Base-by-base conservation (phyloP, 1,140 invertebrate species). In the Gryon sp. region DNA sequence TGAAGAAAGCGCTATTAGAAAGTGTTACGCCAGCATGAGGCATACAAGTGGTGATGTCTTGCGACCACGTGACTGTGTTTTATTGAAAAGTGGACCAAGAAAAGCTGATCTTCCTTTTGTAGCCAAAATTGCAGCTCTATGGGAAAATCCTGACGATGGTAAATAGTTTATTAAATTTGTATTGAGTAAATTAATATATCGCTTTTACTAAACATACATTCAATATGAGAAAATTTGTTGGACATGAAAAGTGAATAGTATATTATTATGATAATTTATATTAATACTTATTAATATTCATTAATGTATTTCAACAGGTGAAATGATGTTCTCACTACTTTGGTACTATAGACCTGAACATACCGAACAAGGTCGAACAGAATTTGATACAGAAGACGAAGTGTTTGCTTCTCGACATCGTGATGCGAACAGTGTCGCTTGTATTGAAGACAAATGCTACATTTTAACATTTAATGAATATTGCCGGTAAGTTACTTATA, bases 331-430 rank as follows among this genome's bases (percentile, higher is more conserved):
- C 90, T 97, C 96, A 0, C 89, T 99, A 46, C 88, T 98, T 41
- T 99, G 98, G 98, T 99, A 98, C 90, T 99, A 99, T 89, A 92
- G 97, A 80, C 97, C 97, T 0, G 97, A 99, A 89, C 97, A 99
- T 88, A 98, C 96, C 0, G 97, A 99, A 79, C 92, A 93, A 80
- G 96, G 96, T 1, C 90, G 95, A 4, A 91, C 92, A 73, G 89
- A 92, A 14, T 91, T 91, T 14, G 95, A 98, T 87, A 92, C 94
- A 79, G 92, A 93, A 2, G 95, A 97, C 82, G 97, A 99, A 89
- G 94, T 99, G 34, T 99, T 98, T 89, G 97, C 97, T 16, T 98
- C 97, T 1, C 93, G 96, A 52, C 97, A 99, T 89, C 92, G 94
- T 45, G 97, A 98, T 89, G 94, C 94, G 60, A 98, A 97, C 87